A percentile compares a stretch with the other conserved stretches of the same genome.
Conservation (phyloP, 1,140 invertebrate genomes). For the Helicoverpa zea region DNA sequence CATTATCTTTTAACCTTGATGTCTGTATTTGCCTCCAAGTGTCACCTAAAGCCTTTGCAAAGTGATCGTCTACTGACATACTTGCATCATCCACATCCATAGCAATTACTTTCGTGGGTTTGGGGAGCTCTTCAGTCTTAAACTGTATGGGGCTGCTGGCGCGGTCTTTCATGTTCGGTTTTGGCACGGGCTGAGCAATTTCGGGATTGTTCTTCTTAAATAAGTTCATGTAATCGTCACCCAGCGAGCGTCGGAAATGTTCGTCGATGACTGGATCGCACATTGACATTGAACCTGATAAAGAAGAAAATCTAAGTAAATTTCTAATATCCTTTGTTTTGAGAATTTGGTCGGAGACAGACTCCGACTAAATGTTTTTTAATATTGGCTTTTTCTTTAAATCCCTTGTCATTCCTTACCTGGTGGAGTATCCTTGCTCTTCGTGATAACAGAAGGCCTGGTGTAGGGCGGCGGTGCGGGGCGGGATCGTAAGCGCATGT, state of each 20-base stretch:
- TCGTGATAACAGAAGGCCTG: constrained; percentile 84
- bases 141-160: constrained; percentile 84
- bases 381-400: no score
- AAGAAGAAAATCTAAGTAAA: constrained; percentile 15
- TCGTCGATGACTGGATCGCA: constrained; percentile 97
- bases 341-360: no score
- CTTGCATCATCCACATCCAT: constrained; percentile 86
- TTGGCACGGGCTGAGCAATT: constrained; percentile 75
- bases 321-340: no score
- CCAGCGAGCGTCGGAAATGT: constrained; percentile 97
- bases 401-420: constrained; percentile 61
- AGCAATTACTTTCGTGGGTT: constrained; percentile 78
- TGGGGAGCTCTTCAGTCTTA: constrained; percentile 72
- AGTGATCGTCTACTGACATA: constrained; percentile 96
- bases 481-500: constrained; percentile 86
- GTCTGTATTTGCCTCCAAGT: constrained; percentile 96
- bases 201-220: constrained; percentile 88
- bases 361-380: no score
- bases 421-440: constrained; percentile 81
- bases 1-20: constrained; percentile 82
- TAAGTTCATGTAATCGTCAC: constrained; percentile 94
- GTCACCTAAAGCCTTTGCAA: constrained; percentile 97
- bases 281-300: constrained; percentile 89
- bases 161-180: constrained; percentile 84
- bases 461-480: constrained; percentile 87